Base-by-base conservation (phyloP, 2,113 vertebrate species). In the Brachyistius frenatus region DNA sequence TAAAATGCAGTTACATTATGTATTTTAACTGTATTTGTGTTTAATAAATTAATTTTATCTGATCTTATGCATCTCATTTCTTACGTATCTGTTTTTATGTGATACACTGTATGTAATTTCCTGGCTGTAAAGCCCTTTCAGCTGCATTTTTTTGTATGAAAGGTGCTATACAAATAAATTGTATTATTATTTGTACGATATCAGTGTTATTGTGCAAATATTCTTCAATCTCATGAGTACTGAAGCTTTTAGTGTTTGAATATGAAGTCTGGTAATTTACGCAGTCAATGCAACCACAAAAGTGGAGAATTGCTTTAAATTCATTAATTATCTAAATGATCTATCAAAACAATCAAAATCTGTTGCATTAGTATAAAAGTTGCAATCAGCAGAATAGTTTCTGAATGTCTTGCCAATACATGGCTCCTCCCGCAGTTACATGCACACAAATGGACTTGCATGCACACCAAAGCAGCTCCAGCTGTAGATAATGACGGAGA, bases 401-500 rank as follows among this genome's bases (percentile, higher is more conserved):
- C 57, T 58, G 14, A 23, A 23, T 23, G 23, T 23, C 36, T 64
- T 39, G 32, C 44, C n/a, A 69, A 65, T 47, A 66, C 14, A 66
- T 61, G 39, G 37, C 44, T 74, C 7, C 2, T 50, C 32, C 4
- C 61, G 31, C 74, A 81, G 49, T 69, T 11, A 57, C 37, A 72
- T 53, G 65, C 44, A 65, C 63, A 81, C n/a, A 66, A 30, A 52
- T 37, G 65, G 63, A 77, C 63, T 68, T 32, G 63, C n/a, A 53
- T 57, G 61, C 79, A 78, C 60, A 79, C 44, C 65, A 55, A 75
- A 84, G 76, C 76, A 60, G 41, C 53, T 57, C 49, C 58, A 73
- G 88, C 79, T 81, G 73, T 74, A 81, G 86, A 87, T 87, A 82
- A 85, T 73, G 60, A 83, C 66, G 39, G 35, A 74, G 77, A 84